Base-by-base conservation (phyloP, 2,113 vertebrate genomes). In the Hippolais icterina region DNA sequence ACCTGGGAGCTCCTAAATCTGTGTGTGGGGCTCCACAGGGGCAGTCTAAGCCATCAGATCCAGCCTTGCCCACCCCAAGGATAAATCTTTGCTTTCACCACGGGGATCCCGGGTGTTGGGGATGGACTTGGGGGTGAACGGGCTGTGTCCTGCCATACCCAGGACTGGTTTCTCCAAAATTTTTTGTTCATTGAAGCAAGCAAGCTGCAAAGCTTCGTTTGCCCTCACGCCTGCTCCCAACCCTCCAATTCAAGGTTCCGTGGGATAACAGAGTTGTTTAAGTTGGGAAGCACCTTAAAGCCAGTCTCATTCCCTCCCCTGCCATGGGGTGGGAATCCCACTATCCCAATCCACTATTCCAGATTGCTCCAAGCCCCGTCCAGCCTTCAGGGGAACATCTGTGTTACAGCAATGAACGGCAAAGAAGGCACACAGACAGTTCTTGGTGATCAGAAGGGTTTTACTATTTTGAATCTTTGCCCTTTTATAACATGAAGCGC, bases 11-110 rank as follows among this genome's bases (percentile, higher is more conserved):
- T 81, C 63, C 57, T n/a, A 49, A 54, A 64, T 10, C 33, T 0
- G 0, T 0, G 16, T 2, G 4, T 11, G 1, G 0, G 5, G 50
- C 5, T 53, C 9, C 28, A 52, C 8, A 1, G 52, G 21, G 25
- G 61, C 39, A 72, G 5, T 35, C 37, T 49, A 66, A 49, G 54
- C 42, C 6, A 0, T 25, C 53, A 59, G 12, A 72, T 9, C 52
- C 87, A 54, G 52, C 25, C 35, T 33, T 46, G 54, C 39, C 71
- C n/a, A 4, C 44, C 47, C 4, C 1, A 20, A 20, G 54, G 46
- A 63, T 2, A 20, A 59, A 82, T 3, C 29, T 39, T 14, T 22
- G 18, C 24, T 25, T 33, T 10, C 68, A 8, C 6, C 0, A 4
- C 3, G 4, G 10, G 82, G 60, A 29, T 14, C 31, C 29, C 11